These are phyloP conservation scores for Bilobella aurantiaca DNA, from an alignment of 1,140 invertebrate genomes.

Conservation along the genomic window DNA sequence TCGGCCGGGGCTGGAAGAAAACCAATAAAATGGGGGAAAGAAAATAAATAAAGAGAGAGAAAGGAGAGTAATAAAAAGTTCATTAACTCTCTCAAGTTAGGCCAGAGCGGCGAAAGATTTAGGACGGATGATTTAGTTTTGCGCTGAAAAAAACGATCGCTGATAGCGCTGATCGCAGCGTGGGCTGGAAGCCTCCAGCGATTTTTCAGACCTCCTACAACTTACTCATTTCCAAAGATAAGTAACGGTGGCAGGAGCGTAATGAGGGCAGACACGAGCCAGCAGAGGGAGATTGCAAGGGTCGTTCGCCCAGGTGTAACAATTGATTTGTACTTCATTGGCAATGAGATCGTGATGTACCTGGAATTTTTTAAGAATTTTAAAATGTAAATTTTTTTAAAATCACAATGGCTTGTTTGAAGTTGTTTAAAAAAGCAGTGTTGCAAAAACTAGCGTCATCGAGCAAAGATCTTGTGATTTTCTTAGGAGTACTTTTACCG, in stretches of 20 bases:
- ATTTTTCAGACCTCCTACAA: neutral
- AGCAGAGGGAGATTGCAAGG: conserved; percentile 17
- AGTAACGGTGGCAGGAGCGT: conserved; percentile 21
- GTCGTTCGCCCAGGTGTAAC: conserved; percentile 19
- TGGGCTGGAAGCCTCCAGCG: neutral
- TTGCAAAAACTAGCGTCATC: too few relatives aligned
- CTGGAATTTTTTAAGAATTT: too few relatives aligned
- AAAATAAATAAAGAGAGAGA: neutral
- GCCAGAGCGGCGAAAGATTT: neutral
- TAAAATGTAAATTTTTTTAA: too few relatives aligned
- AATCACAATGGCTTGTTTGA: too few relatives aligned
- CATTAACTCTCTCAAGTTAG: neutral
- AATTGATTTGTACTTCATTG: conserved; percentile 33
- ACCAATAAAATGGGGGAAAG: neutral
- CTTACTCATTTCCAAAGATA: conserved; percentile 20
- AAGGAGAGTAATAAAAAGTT: neutral
- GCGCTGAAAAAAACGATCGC: neutral
- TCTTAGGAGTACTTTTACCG: too few relatives aligned
- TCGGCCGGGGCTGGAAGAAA: neutral
- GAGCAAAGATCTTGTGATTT: too few relatives aligned
- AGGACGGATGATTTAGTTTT: neutral
- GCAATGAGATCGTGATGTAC: conserved; percentile 29
- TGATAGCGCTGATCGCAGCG: too few relatives aligned
- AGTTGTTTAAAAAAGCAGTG: too few relatives aligned
- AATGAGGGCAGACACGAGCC: conserved; percentile 22